Percentiles rank a stretch among this genome's conserved stretches.
phyloP scores from a whole-genome alignment of 2,888 invertebrate genomes.

The Melanostoma scalare region DNA sequence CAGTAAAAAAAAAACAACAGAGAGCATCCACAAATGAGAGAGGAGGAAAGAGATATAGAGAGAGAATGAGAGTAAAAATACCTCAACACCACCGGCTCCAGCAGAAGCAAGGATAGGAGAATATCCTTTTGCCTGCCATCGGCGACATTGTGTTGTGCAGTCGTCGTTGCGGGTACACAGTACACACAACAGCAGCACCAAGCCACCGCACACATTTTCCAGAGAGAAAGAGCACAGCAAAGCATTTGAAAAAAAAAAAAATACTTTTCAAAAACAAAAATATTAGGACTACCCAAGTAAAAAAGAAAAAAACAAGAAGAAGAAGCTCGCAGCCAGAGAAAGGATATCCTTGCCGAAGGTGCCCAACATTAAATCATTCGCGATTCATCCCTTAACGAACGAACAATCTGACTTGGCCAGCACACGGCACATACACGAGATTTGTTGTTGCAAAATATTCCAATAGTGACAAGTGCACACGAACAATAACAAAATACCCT shows the following conservation, averaged over 20 bases:
- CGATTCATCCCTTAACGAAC: conserved; percentile 76
- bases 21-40: not conserved
- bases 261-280: conserved; percentile 2
- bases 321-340: conserved; percentile 53
- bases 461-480: conserved; percentile 26
- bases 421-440: conserved; percentile 44
- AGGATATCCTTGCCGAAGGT: conserved; percentile 68
- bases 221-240: conserved; percentile 45
- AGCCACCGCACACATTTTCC: conserved; percentile 38
- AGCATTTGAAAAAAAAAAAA: conserved; percentile 33
- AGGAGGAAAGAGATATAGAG: conserved; percentile 21
- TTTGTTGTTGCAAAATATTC: conserved; percentile 39
- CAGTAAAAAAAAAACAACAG: conserved; percentile 28
- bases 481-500: conserved; percentile 56
- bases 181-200: conserved; percentile 63
- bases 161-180: conserved; percentile 69
- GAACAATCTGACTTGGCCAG: conserved; percentile 68
- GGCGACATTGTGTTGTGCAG: conserved; percentile 70
- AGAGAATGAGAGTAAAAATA: conserved; percentile 24
- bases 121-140: conserved; percentile 71
- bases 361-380: conserved; percentile 75
- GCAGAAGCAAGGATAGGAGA: conserved; percentile 57
- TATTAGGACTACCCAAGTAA: not conserved
- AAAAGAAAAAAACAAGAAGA: conserved; percentile 30
- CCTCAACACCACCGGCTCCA: conserved; percentile 71